These are phyloP conservation scores for Vannuccia rotundouncinata DNA, from an alignment of 2,888 invertebrate genomes.

Conservation along the genomic window DNA sequence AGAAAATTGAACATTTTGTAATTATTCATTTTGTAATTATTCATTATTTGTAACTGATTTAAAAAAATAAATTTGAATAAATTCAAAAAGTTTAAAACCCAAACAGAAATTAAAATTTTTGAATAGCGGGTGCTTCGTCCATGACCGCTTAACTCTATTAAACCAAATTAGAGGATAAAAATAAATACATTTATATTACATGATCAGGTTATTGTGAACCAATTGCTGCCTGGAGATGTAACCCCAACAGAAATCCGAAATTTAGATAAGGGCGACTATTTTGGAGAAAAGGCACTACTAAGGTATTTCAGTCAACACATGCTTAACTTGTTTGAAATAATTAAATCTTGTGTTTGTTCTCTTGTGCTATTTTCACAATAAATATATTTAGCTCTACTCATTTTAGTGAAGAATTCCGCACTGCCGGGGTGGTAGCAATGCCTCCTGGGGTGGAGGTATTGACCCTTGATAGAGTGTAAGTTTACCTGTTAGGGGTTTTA, in stretches of 20 bases:
- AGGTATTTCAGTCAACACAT: constrained; percentile 48
- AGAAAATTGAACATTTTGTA: neutral
- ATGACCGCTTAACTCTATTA: no score
- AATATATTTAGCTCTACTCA: constrained; percentile 32
- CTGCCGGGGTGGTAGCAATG: constrained; percentile 81
- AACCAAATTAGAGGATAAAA: no score
- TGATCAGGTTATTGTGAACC: constrained; percentile 76
- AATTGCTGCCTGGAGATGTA: constrained; percentile 63
- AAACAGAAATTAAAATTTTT: no score
- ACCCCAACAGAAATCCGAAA: constrained; percentile 85
- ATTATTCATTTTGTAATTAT: neutral
- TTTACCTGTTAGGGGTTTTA: no score
- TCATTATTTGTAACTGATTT: neutral
- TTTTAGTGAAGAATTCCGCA: constrained; percentile 67
- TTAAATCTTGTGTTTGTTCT: no score
- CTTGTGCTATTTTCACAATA: neutral
- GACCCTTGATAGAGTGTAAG: constrained; percentile 80
- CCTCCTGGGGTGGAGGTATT: constrained; percentile 79
- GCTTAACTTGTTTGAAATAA: neutral
- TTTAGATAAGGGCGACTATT: constrained; percentile 86
- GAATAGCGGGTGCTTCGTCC: no score
- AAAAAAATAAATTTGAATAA: no score
- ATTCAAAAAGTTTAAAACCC: no score
- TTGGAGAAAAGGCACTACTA: constrained; percentile 82
- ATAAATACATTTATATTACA: no score